Evolutionary conservation across 1,140 invertebrate species (phyloP), one percentile per base, ranked within the genome.

Genomic region (Planococcus citri): DNA sequence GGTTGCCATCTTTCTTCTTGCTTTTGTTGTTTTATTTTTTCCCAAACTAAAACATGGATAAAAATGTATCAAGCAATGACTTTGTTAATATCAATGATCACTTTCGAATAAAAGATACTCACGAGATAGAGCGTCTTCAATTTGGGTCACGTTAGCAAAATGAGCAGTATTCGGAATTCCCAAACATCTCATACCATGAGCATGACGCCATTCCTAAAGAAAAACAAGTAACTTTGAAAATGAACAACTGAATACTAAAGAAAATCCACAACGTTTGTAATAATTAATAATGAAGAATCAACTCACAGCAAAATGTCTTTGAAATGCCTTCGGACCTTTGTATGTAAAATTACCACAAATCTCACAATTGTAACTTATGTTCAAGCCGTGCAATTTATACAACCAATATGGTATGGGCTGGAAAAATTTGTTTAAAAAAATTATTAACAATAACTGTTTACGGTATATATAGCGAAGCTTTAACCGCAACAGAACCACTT

Each of bases 341-440:
- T 99, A 99, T 0, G 92, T 94, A 75, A 92, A 97, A 80, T 99
- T 99, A n/a, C 97, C 97, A 81, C 97, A 99, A 72, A 99, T 99
- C 80, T 99, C 97, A 79, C 97, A 99, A 72, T 92, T 95, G 78
- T 98, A 99, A 77, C 92, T 97, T 64, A 99, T 97, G 79, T 99
- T 99, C 0, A 99, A 82, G 0, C 97, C 97, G 79, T 99, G 97
- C 6, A 99, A 80, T 82, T 99, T 99, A 79, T 99, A 99, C 27
- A 99, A 79, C 97, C 97, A 99, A 79, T 99, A 99, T 0, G 97
- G 97, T 76, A 98, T 98, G 0, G 95, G 95, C 83, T 87, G 74
- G 73, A 82, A 82, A 70, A n/a, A n/a, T n/a, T n/a, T n/a, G n/a
- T n/a, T n/a, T n/a, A n/a, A n/a, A 74, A 70, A 68, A 73, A 72